Evolutionary conservation across 2,797 vertebrate species (phyloP).

Genomic region (Phrynocephalus guinanensis): DNA sequence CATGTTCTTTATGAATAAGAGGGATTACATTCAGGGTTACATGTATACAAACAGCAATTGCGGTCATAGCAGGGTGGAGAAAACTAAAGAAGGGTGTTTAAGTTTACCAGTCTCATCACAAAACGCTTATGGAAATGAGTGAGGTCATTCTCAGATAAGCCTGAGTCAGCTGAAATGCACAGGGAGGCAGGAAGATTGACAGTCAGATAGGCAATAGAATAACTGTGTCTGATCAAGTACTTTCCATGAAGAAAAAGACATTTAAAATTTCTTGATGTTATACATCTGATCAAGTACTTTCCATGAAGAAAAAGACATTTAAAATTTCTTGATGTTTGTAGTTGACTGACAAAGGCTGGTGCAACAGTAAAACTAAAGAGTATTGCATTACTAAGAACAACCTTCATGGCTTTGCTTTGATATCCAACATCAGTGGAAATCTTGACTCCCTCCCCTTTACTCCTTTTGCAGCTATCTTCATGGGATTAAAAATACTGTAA

Average conservation of each 20-base stretch:
- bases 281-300: background rate
- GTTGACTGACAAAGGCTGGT: background rate
- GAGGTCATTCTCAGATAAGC: background rate
- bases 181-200: background rate
- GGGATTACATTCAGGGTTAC: background rate
- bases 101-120: background rate
- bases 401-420: background rate
- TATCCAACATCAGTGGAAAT: background rate
- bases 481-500: too few relatives aligned
- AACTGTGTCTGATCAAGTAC: background rate
- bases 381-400: background rate
- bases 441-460: too few relatives aligned
- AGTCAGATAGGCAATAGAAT: background rate
- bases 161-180: too few relatives aligned
- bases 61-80: slow-evolving; percentile 3
- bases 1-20: background rate
- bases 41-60: background rate
- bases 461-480: too few relatives aligned
- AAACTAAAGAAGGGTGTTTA: slow-evolving; percentile 3
- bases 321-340: background rate
- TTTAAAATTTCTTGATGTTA: background rate
- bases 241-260: background rate
- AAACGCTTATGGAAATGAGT: background rate
- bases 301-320: background rate
- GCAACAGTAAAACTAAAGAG: background rate